phyloP scores from a whole-genome alignment of 2,888 invertebrate genomes.

The Pyrochroa serraticornis region DNA sequence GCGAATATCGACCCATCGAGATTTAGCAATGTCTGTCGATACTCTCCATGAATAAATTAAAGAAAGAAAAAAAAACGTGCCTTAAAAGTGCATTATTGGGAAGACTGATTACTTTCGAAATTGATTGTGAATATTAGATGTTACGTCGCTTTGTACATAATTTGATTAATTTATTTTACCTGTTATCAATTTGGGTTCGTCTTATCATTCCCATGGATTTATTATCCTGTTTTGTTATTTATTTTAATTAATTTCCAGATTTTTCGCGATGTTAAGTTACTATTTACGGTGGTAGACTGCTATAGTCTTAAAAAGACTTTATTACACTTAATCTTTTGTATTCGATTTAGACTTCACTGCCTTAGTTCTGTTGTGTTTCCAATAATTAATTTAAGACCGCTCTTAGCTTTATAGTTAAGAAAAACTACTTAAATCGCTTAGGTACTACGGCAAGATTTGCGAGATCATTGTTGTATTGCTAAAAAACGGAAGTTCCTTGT shows the following conservation, averaged over 20 bases:
- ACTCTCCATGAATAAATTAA: slow-evolving; percentile 51
- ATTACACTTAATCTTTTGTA: not conserved
- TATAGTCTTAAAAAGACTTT: slow-evolving; percentile 7
- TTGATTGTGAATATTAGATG: slow-evolving; percentile 38
- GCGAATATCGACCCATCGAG: slow-evolving; percentile 46
- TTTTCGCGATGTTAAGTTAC: slow-evolving; percentile 20
- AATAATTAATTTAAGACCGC: not conserved
- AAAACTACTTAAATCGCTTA: not conserved
- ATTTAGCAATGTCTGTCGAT: slow-evolving; percentile 55
- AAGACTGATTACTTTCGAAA: slow-evolving; percentile 41
- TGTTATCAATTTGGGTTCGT: slow-evolving; percentile 42
- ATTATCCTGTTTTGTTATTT: slow-evolving; percentile 41
- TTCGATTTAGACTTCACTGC: not conserved
- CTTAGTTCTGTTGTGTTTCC: not conserved
- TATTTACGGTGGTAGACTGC: slow-evolving; percentile 31
- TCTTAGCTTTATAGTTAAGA: not conserved
- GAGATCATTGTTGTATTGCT: too few relatives aligned
- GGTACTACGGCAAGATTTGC: too few relatives aligned
- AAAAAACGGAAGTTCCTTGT: not conserved
- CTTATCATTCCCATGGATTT: slow-evolving; percentile 50
- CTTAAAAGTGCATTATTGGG: slow-evolving; percentile 37
- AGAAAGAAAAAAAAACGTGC: slow-evolving; percentile 30
- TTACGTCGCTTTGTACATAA: slow-evolving; percentile 41
- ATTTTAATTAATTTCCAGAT: slow-evolving; percentile 24
- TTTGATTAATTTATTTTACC: slow-evolving; percentile 45